Conservation (phyloP, 2,888 invertebrate species). For the Cheilosia impressa region DNA sequence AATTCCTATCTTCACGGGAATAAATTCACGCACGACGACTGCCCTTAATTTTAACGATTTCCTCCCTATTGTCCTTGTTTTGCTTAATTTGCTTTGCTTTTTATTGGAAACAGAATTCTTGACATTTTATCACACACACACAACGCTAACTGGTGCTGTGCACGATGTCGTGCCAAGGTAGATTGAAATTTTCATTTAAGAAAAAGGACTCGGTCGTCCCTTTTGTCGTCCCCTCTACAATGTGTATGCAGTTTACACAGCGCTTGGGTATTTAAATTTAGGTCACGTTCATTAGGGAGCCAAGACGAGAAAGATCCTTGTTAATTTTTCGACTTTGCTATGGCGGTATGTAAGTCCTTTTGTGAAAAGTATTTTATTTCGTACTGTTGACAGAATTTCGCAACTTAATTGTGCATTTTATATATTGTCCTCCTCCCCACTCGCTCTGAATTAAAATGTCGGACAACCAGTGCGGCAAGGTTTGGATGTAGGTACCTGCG, state of each 20-base stretch:
- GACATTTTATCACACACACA: slow-evolving; percentile 55
- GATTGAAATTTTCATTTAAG: slow-evolving; percentile 54
- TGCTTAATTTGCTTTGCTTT: slow-evolving; percentile 78
- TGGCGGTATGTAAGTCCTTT: slow-evolving; percentile 5
- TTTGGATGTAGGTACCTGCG: background rate
- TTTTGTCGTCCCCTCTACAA: background rate
- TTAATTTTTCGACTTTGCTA: slow-evolving; percentile 36
- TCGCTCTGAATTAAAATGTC: background rate
- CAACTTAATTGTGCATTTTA: slow-evolving; percentile 25
- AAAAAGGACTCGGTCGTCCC: slow-evolving; percentile 3
- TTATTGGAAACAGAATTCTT: slow-evolving; percentile 76
- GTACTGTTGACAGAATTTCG: slow-evolving; percentile 19
- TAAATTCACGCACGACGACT: slow-evolving; percentile 29
- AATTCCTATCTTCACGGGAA: slow-evolving; percentile 21
- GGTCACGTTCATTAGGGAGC: slow-evolving; percentile 66
- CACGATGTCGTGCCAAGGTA: slow-evolving; percentile 19
- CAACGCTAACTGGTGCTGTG: slow-evolving; percentile 34
- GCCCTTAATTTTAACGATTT: slow-evolving; percentile 50
- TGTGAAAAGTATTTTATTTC: slow-evolving; percentile 10
- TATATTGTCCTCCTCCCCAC: slow-evolving; percentile 3
- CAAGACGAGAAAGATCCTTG: slow-evolving; percentile 44
- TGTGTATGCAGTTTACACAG: slow-evolving; percentile 14
- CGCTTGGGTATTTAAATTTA: slow-evolving; percentile 45
- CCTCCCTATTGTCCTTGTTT: slow-evolving; percentile 39
- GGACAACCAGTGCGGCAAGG: background rate